Evolutionary conservation across 2,113 vertebrate genomes (phyloP).

Genomic region (Glaucomys volans): DNA sequence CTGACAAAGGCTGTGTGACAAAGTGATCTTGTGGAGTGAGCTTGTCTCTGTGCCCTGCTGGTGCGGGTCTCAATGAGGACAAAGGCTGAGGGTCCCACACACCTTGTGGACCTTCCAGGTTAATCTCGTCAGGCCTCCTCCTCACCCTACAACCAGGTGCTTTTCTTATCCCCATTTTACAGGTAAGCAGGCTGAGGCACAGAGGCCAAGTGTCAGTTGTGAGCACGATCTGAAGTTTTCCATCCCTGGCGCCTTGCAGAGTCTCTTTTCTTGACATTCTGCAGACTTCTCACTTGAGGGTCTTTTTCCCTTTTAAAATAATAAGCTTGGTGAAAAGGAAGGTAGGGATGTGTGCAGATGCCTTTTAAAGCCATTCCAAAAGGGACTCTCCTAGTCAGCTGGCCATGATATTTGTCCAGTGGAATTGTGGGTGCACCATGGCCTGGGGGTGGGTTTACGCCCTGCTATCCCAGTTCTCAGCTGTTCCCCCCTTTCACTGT

Average conservation of each 20-base stretch:
- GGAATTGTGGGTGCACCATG: background rate
- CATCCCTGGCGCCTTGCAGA: background rate
- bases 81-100: accelerated
- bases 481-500: background rate
- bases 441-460: background rate
- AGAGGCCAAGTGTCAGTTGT: background rate
- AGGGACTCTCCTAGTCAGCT: accelerated
- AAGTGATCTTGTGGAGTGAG: background rate
- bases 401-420: background rate
- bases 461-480: background rate
- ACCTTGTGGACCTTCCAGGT: background rate
- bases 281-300: background rate
- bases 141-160: accelerated
- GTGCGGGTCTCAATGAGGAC: background rate
- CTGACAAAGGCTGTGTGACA: background rate
- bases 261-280: background rate
- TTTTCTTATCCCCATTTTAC: background rate
- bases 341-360: background rate
- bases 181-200: background rate
- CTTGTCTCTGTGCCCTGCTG: background rate
- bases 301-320: background rate
- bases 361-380: background rate
- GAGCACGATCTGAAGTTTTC: background rate
- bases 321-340: background rate
- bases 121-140: background rate